These are phyloP conservation scores for Phania funesta DNA, from an alignment of 2,888 invertebrate genomes.

Conservation along the genomic window DNA sequence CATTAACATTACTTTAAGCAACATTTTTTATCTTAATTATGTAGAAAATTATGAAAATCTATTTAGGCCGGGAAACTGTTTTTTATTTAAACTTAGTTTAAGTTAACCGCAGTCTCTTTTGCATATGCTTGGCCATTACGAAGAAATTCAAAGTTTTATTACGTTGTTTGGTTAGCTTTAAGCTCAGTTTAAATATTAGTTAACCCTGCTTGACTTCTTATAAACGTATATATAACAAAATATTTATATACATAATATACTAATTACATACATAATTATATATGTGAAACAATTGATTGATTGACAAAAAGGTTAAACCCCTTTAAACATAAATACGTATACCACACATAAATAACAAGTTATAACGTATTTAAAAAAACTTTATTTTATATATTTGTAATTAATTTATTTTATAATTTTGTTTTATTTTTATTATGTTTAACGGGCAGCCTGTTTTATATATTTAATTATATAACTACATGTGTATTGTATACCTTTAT, in stretches of 20 bases:
- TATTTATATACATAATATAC: conserved; percentile 8
- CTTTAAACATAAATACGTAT: conserved; percentile 47
- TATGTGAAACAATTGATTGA: conserved; percentile 8
- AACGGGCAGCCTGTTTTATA: conserved; percentile 47
- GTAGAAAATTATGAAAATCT: conserved; percentile 41
- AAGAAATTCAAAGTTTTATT: conserved; percentile 11
- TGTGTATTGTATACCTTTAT: conserved; percentile 10
- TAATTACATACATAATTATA: conserved; percentile 14
- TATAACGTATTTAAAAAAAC: conserved; percentile 15
- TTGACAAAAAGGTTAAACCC: conserved; percentile 36
- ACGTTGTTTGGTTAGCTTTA: conserved; percentile 37
- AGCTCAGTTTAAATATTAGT: conserved; percentile 47
- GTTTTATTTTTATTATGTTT: conserved; percentile 16
- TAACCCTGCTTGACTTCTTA: conserved; percentile 46
- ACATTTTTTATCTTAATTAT: conserved; percentile 42
- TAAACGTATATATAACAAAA: conserved; percentile 26
- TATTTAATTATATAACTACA: conserved; percentile 5
- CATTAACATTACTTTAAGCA: conserved; percentile 53
- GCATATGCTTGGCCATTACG: conserved; percentile 9
- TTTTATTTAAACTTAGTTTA: conserved; percentile 47
- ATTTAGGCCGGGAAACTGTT: conserved; percentile 43
- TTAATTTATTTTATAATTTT: conserved; percentile 34
- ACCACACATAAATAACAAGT: background rate
- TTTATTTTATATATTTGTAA: conserved; percentile 31
- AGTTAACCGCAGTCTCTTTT: conserved; percentile 40